Conservation (phyloP, 23 tunicate species). For the Trididemnum clinides region DNA sequence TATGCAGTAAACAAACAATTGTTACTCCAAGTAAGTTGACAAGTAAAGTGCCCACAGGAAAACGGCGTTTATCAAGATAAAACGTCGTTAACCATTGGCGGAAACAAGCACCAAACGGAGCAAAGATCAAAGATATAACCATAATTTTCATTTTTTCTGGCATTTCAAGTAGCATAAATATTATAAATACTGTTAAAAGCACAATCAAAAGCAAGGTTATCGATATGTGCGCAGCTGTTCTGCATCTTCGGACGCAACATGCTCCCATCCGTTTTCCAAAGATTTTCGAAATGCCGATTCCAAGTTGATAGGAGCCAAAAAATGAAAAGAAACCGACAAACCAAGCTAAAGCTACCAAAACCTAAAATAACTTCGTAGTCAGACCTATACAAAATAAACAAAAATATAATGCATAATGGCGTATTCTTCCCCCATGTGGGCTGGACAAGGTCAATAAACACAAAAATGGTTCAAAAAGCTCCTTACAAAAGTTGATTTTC, state of each 20-base stretch:
- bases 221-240: background rate
- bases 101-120: slow-evolving; percentile 14
- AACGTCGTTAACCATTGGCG: background rate
- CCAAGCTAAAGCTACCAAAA: background rate
- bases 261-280: background rate
- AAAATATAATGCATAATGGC: no score
- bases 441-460: no score
- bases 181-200: background rate
- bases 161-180: background rate
- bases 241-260: background rate
- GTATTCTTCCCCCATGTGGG: no score
- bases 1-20: background rate
- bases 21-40: background rate
- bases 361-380: background rate
- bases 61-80: background rate
- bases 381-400: background rate
- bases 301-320: slow-evolving; percentile 3
- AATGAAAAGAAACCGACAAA: background rate
- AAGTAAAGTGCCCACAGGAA: slow-evolving; percentile 4
- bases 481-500: no score
- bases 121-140: slow-evolving; percentile 1
- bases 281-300: background rate
- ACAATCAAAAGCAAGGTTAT: background rate
- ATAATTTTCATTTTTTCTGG: slow-evolving; percentile 6
- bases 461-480: no score